Evolutionary conservation across 2,113 vertebrate genomes (phyloP).

Genomic region (Columba livia): DNA sequence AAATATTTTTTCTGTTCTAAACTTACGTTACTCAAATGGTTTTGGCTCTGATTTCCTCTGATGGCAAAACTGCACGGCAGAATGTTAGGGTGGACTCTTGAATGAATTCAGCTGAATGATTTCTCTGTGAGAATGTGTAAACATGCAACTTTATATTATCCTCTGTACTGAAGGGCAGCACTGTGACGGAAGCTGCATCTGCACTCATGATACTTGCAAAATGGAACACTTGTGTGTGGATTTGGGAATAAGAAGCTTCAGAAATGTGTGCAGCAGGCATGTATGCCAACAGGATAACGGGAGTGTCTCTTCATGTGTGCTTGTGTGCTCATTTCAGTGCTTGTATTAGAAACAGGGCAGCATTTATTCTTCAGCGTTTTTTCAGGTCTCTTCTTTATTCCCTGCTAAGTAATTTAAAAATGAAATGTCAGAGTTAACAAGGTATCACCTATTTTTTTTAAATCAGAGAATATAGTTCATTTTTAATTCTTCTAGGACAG

Average conservation of each 20-base stretch:
- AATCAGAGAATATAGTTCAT: not conserved
- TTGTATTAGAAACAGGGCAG: not conserved
- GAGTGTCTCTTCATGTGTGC: not conserved
- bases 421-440: conserved; percentile 2
- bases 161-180: not conserved
- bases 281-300: not conserved
- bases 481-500: not conserved
- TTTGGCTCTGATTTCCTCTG: not conserved
- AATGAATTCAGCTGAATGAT: not conserved
- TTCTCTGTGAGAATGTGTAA: not conserved
- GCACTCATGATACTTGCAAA: conserved; percentile 2
- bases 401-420: conserved; percentile 21
- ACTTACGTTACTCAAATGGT: not conserved
- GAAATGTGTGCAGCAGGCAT: not conserved
- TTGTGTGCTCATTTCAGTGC: not conserved
- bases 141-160: not conserved
- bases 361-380: not conserved
- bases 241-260: conserved; percentile 19
- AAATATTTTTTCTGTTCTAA: not conserved
- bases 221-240: conserved; percentile 13
- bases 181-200: conserved; percentile 20
- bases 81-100: not conserved
- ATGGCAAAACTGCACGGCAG: not conserved
- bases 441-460: not conserved
- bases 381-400: not conserved